Evolutionary conservation across 1,140 invertebrate genomes (phyloP).

Genomic region (Pectinophora gossypiella): DNA sequence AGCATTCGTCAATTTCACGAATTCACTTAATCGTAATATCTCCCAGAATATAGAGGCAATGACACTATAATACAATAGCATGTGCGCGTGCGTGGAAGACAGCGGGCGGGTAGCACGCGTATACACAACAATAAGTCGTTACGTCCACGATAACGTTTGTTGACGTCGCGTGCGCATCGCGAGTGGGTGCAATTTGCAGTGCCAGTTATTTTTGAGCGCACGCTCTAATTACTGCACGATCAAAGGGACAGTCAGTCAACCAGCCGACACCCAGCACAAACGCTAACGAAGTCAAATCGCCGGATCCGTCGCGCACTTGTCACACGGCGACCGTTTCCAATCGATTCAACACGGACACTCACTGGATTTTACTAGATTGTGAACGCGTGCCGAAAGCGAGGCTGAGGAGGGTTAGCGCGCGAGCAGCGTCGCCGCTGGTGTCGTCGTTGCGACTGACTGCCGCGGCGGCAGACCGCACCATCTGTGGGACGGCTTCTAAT

Average conservation of each 20-base stretch:
- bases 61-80: too few species aligned
- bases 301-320: constrained; percentile 40
- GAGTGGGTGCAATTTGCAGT: constrained; percentile 13
- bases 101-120: too few species aligned
- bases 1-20: too few species aligned
- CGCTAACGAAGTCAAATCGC: constrained; percentile 15
- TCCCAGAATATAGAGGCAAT: too few species aligned
- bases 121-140: too few species aligned
- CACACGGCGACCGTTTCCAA: constrained; percentile 30
- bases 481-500: constrained; percentile 29
- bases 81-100: too few species aligned
- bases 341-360: constrained; percentile 24
- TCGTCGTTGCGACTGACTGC: constrained; percentile 51
- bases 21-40: too few species aligned
- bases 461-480: constrained; percentile 4
- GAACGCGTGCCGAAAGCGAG: constrained; percentile 16
- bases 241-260: constrained; percentile 22
- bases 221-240: constrained; percentile 32
- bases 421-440: constrained; percentile 35
- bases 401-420: constrained; percentile 25
- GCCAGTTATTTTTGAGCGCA: constrained; percentile 21
- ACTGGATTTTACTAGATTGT: constrained; percentile 2
- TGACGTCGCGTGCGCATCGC: constrained; percentile 2
- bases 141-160: neutral
- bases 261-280: constrained; percentile 28